Evolutionary conservation across 1,140 invertebrate genomes (phyloP).

Genomic region (Cecropterus lyciades): DNA sequence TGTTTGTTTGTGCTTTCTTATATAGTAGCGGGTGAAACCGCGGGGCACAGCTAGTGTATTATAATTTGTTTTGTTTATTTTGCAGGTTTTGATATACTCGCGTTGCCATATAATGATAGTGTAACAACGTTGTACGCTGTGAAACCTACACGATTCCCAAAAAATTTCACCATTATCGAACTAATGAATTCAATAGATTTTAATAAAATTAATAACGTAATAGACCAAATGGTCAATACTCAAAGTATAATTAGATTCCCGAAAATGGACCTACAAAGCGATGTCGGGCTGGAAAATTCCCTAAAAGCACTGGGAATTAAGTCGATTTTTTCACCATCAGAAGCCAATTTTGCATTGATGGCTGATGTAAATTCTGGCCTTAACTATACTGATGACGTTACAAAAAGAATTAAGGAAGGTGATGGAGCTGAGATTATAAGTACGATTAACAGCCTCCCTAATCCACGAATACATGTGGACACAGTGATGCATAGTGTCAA

Average conservation of each 20-base stretch:
- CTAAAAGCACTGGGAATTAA: slow-evolving; percentile 86
- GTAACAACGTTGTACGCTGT: slow-evolving; percentile 89
- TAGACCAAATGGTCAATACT: slow-evolving; percentile 75
- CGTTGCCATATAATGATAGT: slow-evolving; percentile 90
- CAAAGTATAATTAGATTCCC: slow-evolving; percentile 86
- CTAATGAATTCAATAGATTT: slow-evolving; percentile 84
- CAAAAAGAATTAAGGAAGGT: slow-evolving; percentile 47
- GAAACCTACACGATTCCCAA: slow-evolving; percentile 85
- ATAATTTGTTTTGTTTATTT: slow-evolving; percentile 37
- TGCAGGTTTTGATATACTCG: slow-evolving; percentile 87
- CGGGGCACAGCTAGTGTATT: too few relatives aligned
- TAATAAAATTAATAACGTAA: slow-evolving; percentile 83
- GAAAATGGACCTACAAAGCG: slow-evolving; percentile 88
- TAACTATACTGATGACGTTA: slow-evolving; percentile 53
- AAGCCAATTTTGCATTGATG: slow-evolving; percentile 87
- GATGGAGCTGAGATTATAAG: slow-evolving; percentile 41
- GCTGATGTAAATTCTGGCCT: slow-evolving; percentile 61
- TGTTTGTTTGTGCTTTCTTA: too few relatives aligned
- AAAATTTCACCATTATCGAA: slow-evolving; percentile 72
- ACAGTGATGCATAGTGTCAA: slow-evolving; percentile 88
- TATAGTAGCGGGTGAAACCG: too few relatives aligned
- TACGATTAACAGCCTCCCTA: slow-evolving; percentile 59
- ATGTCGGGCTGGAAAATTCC: slow-evolving; percentile 82
- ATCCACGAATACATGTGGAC: slow-evolving; percentile 86
- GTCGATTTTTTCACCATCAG: slow-evolving; percentile 86